Percentiles rank a stretch among this genome's conserved stretches.
Evolutionary conservation across 2,888 invertebrate species (phyloP).

Genomic region (Sipha maydis): DNA sequence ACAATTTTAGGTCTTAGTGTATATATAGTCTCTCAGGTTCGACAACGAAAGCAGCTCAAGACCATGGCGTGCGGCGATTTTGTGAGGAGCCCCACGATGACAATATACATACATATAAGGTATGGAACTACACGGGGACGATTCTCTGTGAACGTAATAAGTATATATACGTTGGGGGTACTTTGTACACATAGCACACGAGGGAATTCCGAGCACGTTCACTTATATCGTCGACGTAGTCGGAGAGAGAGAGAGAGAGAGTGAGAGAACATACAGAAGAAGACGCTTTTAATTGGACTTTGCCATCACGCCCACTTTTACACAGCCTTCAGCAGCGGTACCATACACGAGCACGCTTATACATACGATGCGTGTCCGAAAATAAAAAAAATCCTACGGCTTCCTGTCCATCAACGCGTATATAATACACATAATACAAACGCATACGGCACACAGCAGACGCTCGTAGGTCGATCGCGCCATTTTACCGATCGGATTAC

Average conservation of each 20-base stretch:
- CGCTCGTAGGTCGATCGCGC: background rate
- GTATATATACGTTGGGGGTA: background rate
- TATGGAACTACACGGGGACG: background rate
- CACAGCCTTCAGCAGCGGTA: background rate
- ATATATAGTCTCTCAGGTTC: background rate
- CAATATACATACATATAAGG: background rate
- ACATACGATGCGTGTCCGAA: slow-evolving; percentile 8
- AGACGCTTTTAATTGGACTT: slow-evolving; percentile 59
- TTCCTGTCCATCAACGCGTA: slow-evolving; percentile 2
- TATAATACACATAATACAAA: background rate
- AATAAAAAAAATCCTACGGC: slow-evolving; percentile 47
- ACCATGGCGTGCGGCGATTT: background rate
- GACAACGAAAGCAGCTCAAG: background rate
- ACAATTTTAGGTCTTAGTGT: background rate
- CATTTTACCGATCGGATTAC: slow-evolving; percentile 62
- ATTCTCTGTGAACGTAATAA: background rate
- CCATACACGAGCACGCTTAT: background rate
- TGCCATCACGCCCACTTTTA: slow-evolving; percentile 32
- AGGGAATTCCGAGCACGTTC: slow-evolving; percentile 2
- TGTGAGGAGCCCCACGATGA: background rate
- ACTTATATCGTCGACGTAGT: background rate
- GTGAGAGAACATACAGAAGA: background rate
- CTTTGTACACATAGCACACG: background rate
- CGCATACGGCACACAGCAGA: no score
- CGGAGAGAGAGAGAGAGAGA: no score